These are phyloP conservation scores for Danio choprae DNA, from an alignment of 2,797 vertebrate genomes.

Conservation along the genomic window DNA sequence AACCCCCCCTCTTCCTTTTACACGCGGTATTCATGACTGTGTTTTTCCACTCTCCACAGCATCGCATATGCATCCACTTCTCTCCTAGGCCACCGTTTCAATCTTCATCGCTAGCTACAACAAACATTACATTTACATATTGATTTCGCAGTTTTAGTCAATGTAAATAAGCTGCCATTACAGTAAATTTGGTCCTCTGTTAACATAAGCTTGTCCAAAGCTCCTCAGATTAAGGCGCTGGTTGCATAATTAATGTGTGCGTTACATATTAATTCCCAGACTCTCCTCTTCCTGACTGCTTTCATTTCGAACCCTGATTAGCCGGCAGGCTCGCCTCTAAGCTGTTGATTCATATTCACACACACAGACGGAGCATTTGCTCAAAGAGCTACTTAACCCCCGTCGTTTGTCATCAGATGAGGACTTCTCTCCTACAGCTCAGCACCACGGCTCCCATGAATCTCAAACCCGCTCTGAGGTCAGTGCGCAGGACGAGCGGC, in stretches of 20 bases:
- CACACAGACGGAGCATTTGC: conserved; percentile 77
- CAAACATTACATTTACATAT: conserved; percentile 99
- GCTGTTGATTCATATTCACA: conserved; percentile 83
- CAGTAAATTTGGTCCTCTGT: conserved; percentile 99
- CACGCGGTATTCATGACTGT: conserved; percentile 56
- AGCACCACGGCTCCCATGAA: conserved; percentile 26
- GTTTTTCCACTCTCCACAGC: conserved; percentile 70
- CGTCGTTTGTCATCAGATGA: conserved; percentile 77
- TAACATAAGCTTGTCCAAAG: conserved; percentile 98
- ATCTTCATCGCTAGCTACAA: conserved; percentile 98
- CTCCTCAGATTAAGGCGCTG: conserved; percentile 92
- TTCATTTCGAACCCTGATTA: conserved; percentile 78
- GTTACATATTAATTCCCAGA: conserved; percentile 87
- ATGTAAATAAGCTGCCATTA: conserved; percentile 99
- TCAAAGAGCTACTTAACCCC: conserved; percentile 84
- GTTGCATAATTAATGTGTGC: conserved; percentile 95
- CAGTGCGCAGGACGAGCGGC: neutral
- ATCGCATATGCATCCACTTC: conserved; percentile 86
- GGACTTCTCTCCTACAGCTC: conserved; percentile 30
- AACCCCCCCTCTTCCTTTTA: neutral
- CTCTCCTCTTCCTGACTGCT: conserved; percentile 73
- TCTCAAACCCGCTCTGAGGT: conserved; percentile 33
- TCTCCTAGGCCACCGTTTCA: conserved; percentile 80
- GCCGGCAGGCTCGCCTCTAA: conserved; percentile 79
- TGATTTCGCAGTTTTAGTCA: conserved; percentile 99